These are phyloP conservation scores for Ptychadena robeensis DNA, from an alignment of 2,797 vertebrate species.

Conservation along the genomic window DNA sequence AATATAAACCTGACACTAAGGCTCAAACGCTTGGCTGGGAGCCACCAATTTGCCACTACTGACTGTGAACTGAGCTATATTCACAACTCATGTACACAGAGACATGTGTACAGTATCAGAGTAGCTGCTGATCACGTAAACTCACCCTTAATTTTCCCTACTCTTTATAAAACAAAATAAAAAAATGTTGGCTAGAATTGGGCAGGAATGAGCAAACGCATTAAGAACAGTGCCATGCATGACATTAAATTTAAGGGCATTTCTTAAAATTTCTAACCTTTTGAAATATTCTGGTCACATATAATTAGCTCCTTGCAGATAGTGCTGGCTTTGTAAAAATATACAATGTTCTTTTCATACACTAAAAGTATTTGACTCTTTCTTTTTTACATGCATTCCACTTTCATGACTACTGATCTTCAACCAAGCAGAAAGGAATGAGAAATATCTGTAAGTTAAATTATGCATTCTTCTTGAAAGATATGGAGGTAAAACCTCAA, in stretches of 20 bases:
- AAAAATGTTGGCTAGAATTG: neutral
- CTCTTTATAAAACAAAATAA: neutral
- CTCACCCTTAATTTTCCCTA: no score
- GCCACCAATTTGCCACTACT: no score
- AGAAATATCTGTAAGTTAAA: constrained; percentile 59
- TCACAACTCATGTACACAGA: no score
- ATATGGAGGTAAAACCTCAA: constrained; percentile 53
- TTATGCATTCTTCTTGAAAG: constrained; percentile 51
- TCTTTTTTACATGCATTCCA: constrained; percentile 57
- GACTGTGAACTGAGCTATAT: no score
- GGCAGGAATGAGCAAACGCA: neutral
- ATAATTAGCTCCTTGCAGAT: constrained; percentile 48
- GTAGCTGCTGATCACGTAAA: no score
- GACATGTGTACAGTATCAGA: no score
- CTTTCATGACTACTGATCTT: constrained; percentile 53
- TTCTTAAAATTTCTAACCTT: neutral
- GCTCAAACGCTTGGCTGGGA: no score
- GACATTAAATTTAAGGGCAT: neutral
- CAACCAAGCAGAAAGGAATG: constrained; percentile 57
- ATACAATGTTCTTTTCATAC: constrained; percentile 60
- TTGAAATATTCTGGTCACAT: constrained; percentile 32
- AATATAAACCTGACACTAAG: no score
- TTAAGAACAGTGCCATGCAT: neutral
- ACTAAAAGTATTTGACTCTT: constrained; percentile 30
- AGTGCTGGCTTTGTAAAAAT: constrained; percentile 50